phyloP scores from a whole-genome alignment of 2,113 vertebrate genomes.

The Seriola aureovittata region DNA sequence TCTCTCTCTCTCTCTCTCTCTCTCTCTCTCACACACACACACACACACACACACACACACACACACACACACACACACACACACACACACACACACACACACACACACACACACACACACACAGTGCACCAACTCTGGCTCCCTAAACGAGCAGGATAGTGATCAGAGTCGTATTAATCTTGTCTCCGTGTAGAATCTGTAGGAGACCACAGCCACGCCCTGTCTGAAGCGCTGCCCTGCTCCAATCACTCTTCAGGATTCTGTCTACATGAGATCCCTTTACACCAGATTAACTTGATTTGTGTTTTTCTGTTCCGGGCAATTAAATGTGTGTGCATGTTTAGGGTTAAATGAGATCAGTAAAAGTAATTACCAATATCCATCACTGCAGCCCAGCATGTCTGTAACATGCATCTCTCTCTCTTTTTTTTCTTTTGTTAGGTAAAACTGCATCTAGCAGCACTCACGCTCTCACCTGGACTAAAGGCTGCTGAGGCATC shows the following conservation, averaged over 20 bases:
- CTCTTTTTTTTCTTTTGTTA: neutral
- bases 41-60: slow-evolving; percentile 11
- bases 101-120: slow-evolving; percentile 8
- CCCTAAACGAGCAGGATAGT: neutral
- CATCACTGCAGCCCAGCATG: slow-evolving; percentile 48
- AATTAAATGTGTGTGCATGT: slow-evolving; percentile 64
- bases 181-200: slow-evolving; percentile 7
- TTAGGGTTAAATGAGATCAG: slow-evolving; percentile 68
- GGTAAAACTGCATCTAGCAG: slow-evolving; percentile 5
- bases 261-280: slow-evolving; percentile 49
- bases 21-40: neutral
- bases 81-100: neutral
- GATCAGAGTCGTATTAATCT: slow-evolving; percentile 37
- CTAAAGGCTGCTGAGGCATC: neutral
- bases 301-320: slow-evolving; percentile 67
- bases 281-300: slow-evolving; percentile 64
- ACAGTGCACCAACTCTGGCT: neutral
- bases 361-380: slow-evolving; percentile 72
- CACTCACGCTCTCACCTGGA: neutral
- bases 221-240: slow-evolving; percentile 10
- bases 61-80: neutral
- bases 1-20: no score
- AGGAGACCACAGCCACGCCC: slow-evolving; percentile 34
- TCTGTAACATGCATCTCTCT: slow-evolving; percentile 6
- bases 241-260: slow-evolving; percentile 49